Evolutionary conservation across 2,113 vertebrate genomes (phyloP).

Genomic region (Tragelaphus scriptus): DNA sequence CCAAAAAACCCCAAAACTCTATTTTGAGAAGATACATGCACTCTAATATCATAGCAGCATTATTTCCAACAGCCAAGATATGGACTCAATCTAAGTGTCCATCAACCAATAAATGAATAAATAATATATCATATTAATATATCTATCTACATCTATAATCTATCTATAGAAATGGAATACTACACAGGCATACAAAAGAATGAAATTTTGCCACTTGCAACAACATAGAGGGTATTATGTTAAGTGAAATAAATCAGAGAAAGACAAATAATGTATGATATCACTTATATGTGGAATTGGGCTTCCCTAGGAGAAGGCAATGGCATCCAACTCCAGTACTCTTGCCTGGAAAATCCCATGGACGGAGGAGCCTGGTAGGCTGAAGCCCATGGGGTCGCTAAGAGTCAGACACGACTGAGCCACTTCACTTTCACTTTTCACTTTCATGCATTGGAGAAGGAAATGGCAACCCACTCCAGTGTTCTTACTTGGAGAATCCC

Average conservation of each 20-base stretch:
- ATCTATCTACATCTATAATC: not conserved
- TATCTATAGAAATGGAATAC: not conserved
- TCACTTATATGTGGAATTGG: not conserved
- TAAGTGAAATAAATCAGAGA: not conserved
- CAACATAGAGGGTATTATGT: not conserved
- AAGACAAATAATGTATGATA: not conserved
- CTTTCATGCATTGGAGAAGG: too few relatives aligned
- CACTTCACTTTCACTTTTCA: too few relatives aligned
- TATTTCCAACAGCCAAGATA: not conserved
- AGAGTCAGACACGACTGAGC: accelerated
- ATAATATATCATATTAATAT: not conserved
- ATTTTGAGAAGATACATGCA: not conserved
- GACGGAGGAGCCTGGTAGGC: too few relatives aligned
- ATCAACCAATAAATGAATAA: not conserved
- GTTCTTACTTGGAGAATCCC: too few relatives aligned
- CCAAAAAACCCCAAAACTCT: not conserved
- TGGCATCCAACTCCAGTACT: too few relatives aligned
- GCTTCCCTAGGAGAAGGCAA: not conserved
- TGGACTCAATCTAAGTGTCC: not conserved
- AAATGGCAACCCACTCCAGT: too few relatives aligned
- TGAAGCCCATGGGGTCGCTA: accelerated
- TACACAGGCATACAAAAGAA: not conserved
- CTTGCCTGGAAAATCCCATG: too few relatives aligned
- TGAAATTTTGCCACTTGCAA: not conserved
- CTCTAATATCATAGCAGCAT: not conserved